Base-by-base conservation (phyloP, 1,140 invertebrate species). In the Bombus difficillimus region DNA sequence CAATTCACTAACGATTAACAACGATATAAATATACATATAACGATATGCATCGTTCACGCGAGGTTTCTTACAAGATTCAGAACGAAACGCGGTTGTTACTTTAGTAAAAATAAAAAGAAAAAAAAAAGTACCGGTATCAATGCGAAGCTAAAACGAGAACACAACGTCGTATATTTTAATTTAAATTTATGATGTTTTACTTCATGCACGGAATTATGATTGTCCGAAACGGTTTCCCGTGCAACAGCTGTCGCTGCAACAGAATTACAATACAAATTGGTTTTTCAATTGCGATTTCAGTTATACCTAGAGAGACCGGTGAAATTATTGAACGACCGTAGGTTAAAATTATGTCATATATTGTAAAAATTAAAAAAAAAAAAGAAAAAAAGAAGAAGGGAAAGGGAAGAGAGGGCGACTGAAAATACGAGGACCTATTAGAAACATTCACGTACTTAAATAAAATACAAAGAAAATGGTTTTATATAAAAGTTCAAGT, bases 211-310 rank as follows among this genome's bases (percentile, higher is more conserved):
- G 39, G 53, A 82, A 74, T 74, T 80, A 80, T 80, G 43, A 68
- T 79, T 79, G 62, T 13, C 47, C 66, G 68, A 28, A 76, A 66
- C 47, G 37, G 62, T 59, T 43, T 34, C 39, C 59, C 0, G 57
- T 28, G 41, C 41, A 68, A 77, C 73, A 83, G 81, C 73, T 83
- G 81, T 25, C 43, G 80, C 69, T 43, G n/a, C 47, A 25, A 32
- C 59, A 43, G 72, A 74, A 83, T 76, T 83, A 83, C 73, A 83
- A 83, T 83, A 83, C 41, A 83, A 83, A 83, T 83, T 83, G 81
- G 62, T 66, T 77, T 83, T 76, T 77, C 81, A 64, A 68, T 66
- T n/a, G 57, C 41, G 34, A 76, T 64, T 59, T 32, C 28, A 41
- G 81, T 68, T 76, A 22, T 22, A 47, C 15, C 57, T 28, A 66